Conservation (phyloP, 2,113 vertebrate species). For the human region DNA sequence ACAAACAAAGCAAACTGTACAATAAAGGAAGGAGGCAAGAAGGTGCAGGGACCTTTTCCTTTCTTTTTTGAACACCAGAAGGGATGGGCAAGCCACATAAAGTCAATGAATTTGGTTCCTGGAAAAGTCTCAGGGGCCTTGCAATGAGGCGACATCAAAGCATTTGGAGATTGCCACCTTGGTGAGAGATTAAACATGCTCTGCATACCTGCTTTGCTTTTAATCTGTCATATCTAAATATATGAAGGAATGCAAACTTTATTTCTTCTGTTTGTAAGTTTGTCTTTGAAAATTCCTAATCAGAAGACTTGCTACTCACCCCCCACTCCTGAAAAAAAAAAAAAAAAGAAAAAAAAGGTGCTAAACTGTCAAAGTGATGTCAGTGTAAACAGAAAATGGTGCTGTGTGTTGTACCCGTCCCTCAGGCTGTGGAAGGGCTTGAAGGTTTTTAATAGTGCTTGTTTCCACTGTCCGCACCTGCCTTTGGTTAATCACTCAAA, state of each 20-base stretch:
- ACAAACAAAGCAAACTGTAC: slow-evolving; percentile 89
- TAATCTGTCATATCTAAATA: slow-evolving; percentile 78
- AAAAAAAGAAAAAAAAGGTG: slow-evolving; percentile 42
- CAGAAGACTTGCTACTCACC: slow-evolving; percentile 2
- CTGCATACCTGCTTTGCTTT: slow-evolving; percentile 65
- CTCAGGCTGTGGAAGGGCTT: slow-evolving; percentile 57
- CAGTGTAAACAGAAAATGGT: slow-evolving; percentile 71
- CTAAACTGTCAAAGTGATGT: slow-evolving; percentile 73
- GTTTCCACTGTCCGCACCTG: slow-evolving; percentile 58
- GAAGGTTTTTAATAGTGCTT: not conserved
- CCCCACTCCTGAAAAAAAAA: not conserved
- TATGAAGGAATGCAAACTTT: slow-evolving; percentile 71
- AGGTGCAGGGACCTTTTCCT: slow-evolving; percentile 78
- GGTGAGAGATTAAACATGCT: slow-evolving; percentile 64
- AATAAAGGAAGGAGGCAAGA: slow-evolving; percentile 88
- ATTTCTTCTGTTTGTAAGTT: slow-evolving; percentile 77
- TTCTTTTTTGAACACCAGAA: slow-evolving; percentile 76
- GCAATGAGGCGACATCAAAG: slow-evolving; percentile 78
- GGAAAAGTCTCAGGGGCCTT: slow-evolving; percentile 75
- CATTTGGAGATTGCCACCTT: slow-evolving; percentile 64
- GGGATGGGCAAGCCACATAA: slow-evolving; percentile 82
- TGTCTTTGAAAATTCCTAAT: slow-evolving; percentile 80
- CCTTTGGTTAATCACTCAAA: slow-evolving; percentile 34
- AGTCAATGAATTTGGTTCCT: slow-evolving; percentile 82
- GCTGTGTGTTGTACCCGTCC: slow-evolving; percentile 53